Evolutionary conservation across 1,140 invertebrate species (phyloP), one percentile per base, ranked within the genome.

Genomic region (Caenorhabditis tropicalis): DNA sequence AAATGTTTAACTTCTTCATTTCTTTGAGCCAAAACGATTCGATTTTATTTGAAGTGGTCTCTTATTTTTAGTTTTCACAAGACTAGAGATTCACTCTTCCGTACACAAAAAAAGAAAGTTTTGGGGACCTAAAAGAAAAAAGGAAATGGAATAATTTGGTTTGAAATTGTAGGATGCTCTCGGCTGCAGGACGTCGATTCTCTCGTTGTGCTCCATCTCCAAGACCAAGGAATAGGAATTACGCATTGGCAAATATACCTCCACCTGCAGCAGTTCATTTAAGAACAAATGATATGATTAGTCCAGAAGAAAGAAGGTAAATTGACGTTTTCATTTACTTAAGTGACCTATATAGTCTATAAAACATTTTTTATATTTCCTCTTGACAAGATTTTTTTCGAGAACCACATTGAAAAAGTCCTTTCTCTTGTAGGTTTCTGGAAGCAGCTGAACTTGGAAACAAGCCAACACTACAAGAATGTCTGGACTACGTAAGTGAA

Each of bases 371-470:
- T n/a, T n/a, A n/a, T n/a, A n/a, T n/a, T n/a, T n/a, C n/a, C 49
- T 27, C 21, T 16, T 16, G 29, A 27, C 16, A 9, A 7, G 0
- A 58, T 27, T 27, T 58, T 31, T 27, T 31, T 16, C 29, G 19
- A 27, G 21, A 58, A 58, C n/a, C n/a, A n/a, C n/a, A n/a, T n/a
- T n/a, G n/a, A n/a, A n/a, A n/a, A n/a, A n/a, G n/a, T n/a, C n/a
- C n/a, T n/a, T n/a, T n/a, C n/a, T 27, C 10, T 27, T 87, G 92
- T 31, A 87, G 91, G 21, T 94, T 94, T 87, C 88, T 94, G 79
- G 93, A 94, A 85, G 93, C 93, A 0, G 93, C 92, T 6, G 93
- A 93, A 86, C 89, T 92, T 29, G 93, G 93, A 36, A 93, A 94
- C 86, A 92, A 92, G 79, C 92, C 92, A 48, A 93, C 92, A 9